Conservation (phyloP, 1,140 invertebrate species). For the Drosophila arizonae region DNA sequence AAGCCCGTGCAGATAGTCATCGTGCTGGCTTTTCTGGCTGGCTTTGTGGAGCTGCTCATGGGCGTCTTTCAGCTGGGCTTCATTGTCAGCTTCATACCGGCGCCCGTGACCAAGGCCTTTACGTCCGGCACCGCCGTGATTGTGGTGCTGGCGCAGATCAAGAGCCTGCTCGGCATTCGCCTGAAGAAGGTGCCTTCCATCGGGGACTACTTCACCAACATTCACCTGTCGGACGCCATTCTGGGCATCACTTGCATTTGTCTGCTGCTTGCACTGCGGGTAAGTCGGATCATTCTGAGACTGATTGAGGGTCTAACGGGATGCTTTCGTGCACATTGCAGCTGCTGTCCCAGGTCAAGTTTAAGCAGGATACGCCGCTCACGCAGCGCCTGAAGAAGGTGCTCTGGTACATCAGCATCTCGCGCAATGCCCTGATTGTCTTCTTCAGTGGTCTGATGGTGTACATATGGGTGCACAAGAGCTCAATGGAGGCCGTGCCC, state of each 20-base stretch:
- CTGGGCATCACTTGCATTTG: constrained; percentile 89
- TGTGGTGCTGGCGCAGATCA: constrained; percentile 94
- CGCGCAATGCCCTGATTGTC: constrained; percentile 91
- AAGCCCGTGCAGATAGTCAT: constrained; percentile 90
- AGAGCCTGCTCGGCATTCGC: constrained; percentile 90
- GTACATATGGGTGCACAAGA: constrained; percentile 83
- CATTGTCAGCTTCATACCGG: constrained; percentile 96
- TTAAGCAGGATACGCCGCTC: constrained; percentile 80
- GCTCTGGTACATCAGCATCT: constrained; percentile 90
- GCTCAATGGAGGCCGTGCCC: constrained; percentile 61
- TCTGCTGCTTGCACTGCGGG: constrained; percentile 87
- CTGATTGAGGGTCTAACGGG: background rate
- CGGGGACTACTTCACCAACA: constrained; percentile 86
- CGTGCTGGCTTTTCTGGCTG: constrained; percentile 90
- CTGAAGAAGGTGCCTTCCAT: constrained; percentile 89
- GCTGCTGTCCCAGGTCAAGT: constrained; percentile 69
- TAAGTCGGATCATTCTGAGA: constrained; percentile 82
- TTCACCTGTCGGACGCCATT: constrained; percentile 85
- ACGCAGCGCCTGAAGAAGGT: constrained; percentile 84
- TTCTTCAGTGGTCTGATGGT: constrained; percentile 88
- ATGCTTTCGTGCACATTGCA: constrained; percentile 1
- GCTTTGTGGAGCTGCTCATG: constrained; percentile 90
- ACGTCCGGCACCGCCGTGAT: constrained; percentile 96
- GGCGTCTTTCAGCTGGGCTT: constrained; percentile 87
- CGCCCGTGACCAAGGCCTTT: constrained; percentile 96